Conservation (phyloP, 2,113 vertebrate species). For the Tragulus kanchil region DNA sequence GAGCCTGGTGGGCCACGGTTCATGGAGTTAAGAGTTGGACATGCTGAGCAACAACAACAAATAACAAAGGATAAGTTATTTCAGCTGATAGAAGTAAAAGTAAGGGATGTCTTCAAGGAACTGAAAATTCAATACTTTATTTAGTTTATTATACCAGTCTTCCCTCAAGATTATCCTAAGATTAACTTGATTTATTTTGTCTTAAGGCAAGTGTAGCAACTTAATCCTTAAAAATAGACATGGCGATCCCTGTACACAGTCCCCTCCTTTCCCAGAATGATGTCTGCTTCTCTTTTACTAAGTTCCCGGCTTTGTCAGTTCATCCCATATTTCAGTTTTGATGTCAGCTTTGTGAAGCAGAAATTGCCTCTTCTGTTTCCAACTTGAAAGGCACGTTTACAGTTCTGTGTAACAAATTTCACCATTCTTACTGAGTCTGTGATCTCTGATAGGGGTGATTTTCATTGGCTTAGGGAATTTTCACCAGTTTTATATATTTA, state of each 20-base stretch:
- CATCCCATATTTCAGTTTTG: constrained; percentile 41
- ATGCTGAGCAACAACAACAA: neutral
- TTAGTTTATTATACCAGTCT: neutral
- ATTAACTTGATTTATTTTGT: constrained; percentile 56
- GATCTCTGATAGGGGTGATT: constrained; percentile 12
- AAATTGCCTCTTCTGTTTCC: constrained; percentile 19
- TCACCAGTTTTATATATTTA: neutral
- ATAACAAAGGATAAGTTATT: neutral
- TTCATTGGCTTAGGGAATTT: constrained; percentile 48
- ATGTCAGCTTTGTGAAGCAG: constrained; percentile 15
- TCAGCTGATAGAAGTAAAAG: constrained; percentile 10
- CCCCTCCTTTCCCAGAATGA: neutral
- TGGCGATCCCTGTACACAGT: neutral
- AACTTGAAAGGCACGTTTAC: constrained; percentile 36
- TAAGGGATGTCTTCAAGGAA: neutral
- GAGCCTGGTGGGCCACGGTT: neutral
- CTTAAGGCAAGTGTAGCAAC: constrained; percentile 46
- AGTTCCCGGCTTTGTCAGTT: neutral
- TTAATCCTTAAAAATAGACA: constrained; percentile 54
- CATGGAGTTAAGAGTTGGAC: neutral
- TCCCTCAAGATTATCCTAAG: constrained; percentile 37
- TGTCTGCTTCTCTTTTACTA: neutral
- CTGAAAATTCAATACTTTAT: neutral
- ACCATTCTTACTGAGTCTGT: neutral
- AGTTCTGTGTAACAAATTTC: neutral